Conservation (phyloP, 1,140 invertebrate genomes). For the Wasmannia auropunctata region DNA sequence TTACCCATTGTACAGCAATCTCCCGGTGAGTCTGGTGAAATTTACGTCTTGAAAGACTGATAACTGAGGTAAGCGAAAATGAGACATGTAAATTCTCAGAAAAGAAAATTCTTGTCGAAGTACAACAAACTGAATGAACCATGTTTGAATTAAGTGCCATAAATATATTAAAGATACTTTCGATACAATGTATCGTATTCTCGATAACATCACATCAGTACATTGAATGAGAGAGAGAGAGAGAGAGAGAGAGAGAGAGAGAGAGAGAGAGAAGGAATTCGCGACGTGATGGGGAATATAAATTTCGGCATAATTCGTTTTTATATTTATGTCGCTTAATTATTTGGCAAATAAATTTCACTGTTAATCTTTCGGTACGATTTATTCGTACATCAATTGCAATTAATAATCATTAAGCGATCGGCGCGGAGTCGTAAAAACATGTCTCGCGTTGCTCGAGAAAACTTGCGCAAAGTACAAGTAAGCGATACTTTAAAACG, state of each 20-base stretch:
- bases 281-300: neutral
- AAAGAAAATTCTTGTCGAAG: neutral
- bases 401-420: slow-evolving; percentile 19
- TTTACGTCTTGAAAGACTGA: neutral
- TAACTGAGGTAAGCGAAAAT: neutral
- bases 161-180: neutral
- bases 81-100: neutral
- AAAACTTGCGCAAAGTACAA: slow-evolving; percentile 8
- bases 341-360: slow-evolving; percentile 40
- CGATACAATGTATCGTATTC: neutral
- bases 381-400: neutral
- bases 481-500: slow-evolving; percentile 9
- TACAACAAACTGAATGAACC: neutral
- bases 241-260: no score
- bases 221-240: neutral
- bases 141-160: neutral
- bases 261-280: neutral
- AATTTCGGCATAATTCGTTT: neutral
- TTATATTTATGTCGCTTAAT: neutral
- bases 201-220: no score
- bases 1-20: neutral
- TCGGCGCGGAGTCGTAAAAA: neutral
- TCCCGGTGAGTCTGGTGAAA: neutral
- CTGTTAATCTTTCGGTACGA: neutral
- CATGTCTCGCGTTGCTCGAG: neutral